Conservation (phyloP, 2,797 vertebrate genomes). For the Lacerta agilis region DNA sequence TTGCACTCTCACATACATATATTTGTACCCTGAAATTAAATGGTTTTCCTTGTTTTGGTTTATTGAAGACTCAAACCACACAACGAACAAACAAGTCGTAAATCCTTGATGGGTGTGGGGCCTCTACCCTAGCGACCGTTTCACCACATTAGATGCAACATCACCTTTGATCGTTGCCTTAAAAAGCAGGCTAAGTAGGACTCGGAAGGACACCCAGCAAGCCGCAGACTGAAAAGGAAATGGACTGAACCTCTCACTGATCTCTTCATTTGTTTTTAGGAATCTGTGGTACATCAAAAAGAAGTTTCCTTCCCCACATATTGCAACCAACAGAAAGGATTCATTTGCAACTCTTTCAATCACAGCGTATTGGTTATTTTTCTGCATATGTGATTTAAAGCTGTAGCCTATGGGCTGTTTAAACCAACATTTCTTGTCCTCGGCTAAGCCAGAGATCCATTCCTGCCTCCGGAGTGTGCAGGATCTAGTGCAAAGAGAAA, state of each 20-base stretch:
- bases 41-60: conserved; percentile 35
- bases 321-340: conserved; percentile 1
- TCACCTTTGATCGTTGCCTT: conserved; percentile 41
- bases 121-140: conserved; percentile 21
- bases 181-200: conserved; percentile 19
- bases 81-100: not conserved
- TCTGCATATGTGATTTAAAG: not conserved
- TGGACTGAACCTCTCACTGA: conserved; percentile 15
- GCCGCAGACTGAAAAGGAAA: conserved; percentile 39
- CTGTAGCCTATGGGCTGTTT: not conserved
- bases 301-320: conserved; percentile 23
- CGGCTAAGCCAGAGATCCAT: not conserved
- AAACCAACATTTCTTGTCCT: not conserved
- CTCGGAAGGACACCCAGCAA: conserved; percentile 28
- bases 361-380: not conserved
- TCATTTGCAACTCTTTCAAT: not conserved
- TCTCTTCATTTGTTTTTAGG: conserved; percentile 28
- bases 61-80: conserved; percentile 39
- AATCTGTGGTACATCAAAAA: conserved; percentile 21
- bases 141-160: not conserved
- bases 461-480: not conserved
- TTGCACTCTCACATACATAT: not conserved
- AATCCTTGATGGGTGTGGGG: not conserved
- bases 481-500: not conserved
- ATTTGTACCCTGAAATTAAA: not conserved